Evolutionary conservation across 2,888 invertebrate genomes (phyloP), one percentile per base, ranked within the genome.

Genomic region (Parnassius smintheus): DNA sequence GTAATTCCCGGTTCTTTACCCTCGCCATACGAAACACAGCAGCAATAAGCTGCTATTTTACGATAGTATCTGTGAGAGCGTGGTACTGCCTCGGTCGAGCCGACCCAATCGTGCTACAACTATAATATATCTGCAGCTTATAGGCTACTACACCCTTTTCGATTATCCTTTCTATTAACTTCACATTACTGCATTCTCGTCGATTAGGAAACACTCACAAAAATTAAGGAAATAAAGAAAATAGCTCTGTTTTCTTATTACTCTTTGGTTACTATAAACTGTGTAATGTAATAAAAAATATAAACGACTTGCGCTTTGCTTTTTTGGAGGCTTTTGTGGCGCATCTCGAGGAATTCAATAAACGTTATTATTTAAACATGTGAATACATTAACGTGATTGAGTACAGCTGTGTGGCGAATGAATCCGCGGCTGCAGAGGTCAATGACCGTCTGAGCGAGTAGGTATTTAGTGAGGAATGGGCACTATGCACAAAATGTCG

Each of bases 331-430:
- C 58, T 13, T 44, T 49, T 25, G 55, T 45, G 13, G 44, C 25
- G 56, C n/a, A 18, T 7, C 44, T 25, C 45, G 61, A 22, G 48
- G 60, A 65, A 62, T 67, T 64, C 66, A 63, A 62, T 64, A 68
- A 64, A 41, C 62, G 61, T 65, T 64, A 61, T 65, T 62, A 62
- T 63, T 63, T 59, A 54, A 65, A 64, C 62, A 62, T 65, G 55
- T 62, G 65, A 67, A 68, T 68, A 68, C 63, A 67, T 65, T 64
- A 65, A 58, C 55, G 53, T 51, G 62, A 63, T 63, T 62, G 62
- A 51, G 41, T 49, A 59, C 62, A 63, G 62, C 55, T 63, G 62
- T 55, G 58, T 13, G 46, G 59, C 45, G 41, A 53, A 59, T 18
- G 62, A 50, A 57, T 62, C 41, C 59, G 65, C 65, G 62, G 67